Percentiles rank a stretch among this genome's conserved stretches.
These are phyloP conservation scores for Aplidium turbinatum DNA, from an alignment of 23 tunicate genomes.

Conservation along the genomic window DNA sequence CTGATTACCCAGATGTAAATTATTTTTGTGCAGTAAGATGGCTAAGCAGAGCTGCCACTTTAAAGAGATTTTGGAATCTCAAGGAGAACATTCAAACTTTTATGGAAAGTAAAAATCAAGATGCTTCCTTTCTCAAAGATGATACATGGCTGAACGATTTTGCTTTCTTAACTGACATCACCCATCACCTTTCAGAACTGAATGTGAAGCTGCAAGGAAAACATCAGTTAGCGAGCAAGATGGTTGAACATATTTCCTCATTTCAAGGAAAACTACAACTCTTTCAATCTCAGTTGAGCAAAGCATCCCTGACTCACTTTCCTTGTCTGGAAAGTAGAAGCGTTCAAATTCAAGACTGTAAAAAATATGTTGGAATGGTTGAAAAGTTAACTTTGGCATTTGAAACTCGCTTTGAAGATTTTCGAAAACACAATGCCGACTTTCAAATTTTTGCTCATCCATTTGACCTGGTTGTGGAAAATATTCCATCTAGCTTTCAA, in stretches of 20 bases:
- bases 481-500: too few relatives aligned
- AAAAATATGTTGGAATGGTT: too few relatives aligned
- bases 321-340: constrained; percentile 24
- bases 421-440: too few relatives aligned
- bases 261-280: constrained; percentile 18
- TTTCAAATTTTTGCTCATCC: too few relatives aligned
- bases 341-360: too few relatives aligned
- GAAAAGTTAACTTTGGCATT: too few relatives aligned
- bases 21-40: constrained; percentile 48
- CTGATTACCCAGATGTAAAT: constrained; percentile 34
- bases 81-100: constrained; percentile 29
- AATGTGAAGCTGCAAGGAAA: constrained; percentile 38
- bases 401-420: too few relatives aligned
- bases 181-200: constrained; percentile 28
- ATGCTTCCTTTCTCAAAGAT: constrained; percentile 26
- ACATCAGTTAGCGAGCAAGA: constrained; percentile 30
- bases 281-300: background rate
- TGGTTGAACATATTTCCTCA: constrained; percentile 29
- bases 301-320: constrained; percentile 1
- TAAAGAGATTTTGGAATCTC: constrained; percentile 50
- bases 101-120: constrained; percentile 40
- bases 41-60: constrained; percentile 46
- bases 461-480: too few relatives aligned
- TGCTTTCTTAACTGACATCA: constrained; percentile 32
- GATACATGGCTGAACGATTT: constrained; percentile 33